phyloP scores from a whole-genome alignment of 2,113 vertebrate genomes.

The Stercorarius parasiticus region DNA sequence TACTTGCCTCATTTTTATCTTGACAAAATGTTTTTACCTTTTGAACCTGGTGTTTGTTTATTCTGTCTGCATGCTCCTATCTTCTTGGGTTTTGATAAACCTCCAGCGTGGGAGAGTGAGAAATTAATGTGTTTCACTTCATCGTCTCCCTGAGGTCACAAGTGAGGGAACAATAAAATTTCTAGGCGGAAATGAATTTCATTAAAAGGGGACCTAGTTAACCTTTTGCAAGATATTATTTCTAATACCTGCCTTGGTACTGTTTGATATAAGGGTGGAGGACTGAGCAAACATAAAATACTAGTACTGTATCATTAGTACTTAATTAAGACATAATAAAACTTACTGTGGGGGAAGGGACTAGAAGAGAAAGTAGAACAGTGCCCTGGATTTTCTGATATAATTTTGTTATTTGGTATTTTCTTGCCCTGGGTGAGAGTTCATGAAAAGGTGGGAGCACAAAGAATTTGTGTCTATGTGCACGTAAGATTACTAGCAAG shows the following conservation, averaged over 20 bases:
- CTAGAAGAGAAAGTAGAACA: not conserved
- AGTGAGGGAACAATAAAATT: conserved; percentile 28
- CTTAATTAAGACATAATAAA: not conserved
- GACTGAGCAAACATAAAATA: not conserved
- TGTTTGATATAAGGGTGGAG: not conserved
- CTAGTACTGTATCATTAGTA: not conserved
- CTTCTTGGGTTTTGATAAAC: conserved; percentile 43
- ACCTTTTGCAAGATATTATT: conserved; percentile 31
- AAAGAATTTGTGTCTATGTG: not conserved
- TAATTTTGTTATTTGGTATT: not conserved
- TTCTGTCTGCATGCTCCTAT: not conserved
- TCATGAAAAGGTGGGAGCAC: not conserved
- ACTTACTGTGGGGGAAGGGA: not conserved
- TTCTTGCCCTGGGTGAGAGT: not conserved
- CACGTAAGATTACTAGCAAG: not conserved
- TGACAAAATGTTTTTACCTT: conserved; percentile 43
- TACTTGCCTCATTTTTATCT: conserved; percentile 41
- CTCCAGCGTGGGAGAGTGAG: conserved; percentile 2
- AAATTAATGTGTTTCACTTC: conserved; percentile 50
- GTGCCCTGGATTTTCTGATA: not conserved
- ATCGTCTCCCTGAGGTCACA: conserved; percentile 35
- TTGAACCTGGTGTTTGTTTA: conserved; percentile 46
- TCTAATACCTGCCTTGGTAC: not conserved
- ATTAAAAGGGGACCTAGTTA: conserved; percentile 36
- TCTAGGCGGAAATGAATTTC: conserved; percentile 30